Base-by-base conservation (phyloP, 2,113 vertebrate genomes). In the Mustelus asterias region DNA sequence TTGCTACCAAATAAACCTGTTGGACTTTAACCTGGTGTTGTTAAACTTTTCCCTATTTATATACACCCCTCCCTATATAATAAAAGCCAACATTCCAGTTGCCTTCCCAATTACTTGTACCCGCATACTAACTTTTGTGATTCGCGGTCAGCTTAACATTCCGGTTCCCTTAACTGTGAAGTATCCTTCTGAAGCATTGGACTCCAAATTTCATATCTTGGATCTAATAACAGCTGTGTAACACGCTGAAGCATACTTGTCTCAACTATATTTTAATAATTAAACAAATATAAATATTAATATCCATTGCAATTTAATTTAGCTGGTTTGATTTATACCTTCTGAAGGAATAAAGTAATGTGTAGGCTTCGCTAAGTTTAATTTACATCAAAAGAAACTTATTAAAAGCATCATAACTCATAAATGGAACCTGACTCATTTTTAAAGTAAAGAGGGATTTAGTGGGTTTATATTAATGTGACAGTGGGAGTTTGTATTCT, bases 211-310 rank as follows among this genome's bases (percentile, higher is more conserved):
- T 93, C 60, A 67, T 22, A 93, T 67, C 89, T 65, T 93, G 14
- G 18, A 93, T 67, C 89, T 65, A 65, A 67, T 93, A 63, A 93
- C 1, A 14, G 33, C 58, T 92, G 33, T 63, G 37, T 60, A 60
- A 90, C 14, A 4, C 58, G n/a, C 33, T 63, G 88, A 92, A 63
- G 16, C 29, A 26, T 14, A 0, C 60, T 37, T 65, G 89, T 37
- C 58, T 92, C 29, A 63, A 92, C 58, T 63, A 60, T n/a, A 93
- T 93, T 93, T 93, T 93, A 93, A 93, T 67, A 93, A 93, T 65
- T 63, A 63, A 92, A 37, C 14, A 63, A 18, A 63, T 93, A 37
- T 37, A 90, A 90, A 90, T 60, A 89, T 33, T 89, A 60, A 89
- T 89, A 58, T 93, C 3, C 33, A 18, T 2, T 65, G 60, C 60